Percentiles rank a stretch among this genome's conserved stretches.
These are phyloP conservation scores for Araneus ventricosus DNA, from an alignment of 1,140 invertebrate species.

Conservation along the genomic window DNA sequence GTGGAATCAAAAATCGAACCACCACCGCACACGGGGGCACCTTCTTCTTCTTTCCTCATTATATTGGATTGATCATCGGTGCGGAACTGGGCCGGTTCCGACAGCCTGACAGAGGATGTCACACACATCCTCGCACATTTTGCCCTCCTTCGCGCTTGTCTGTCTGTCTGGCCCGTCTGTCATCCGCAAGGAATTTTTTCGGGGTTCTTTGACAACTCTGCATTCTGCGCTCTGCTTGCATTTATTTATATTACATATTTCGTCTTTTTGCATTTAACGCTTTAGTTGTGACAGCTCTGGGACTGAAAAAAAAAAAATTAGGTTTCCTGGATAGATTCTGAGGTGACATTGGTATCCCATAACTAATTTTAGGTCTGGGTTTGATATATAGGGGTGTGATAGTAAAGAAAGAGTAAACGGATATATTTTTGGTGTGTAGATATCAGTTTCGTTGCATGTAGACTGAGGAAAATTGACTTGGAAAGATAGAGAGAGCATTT, in stretches of 20 bases:
- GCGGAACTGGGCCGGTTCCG: slow-evolving; percentile 39
- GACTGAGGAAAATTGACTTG: too few relatives aligned
- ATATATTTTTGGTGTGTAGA: neutral
- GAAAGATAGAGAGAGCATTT: too few relatives aligned
- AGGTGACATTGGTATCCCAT: neutral
- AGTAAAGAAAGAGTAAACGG: too few relatives aligned
- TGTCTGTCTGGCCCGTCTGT: slow-evolving; percentile 32
- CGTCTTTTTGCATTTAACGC: slow-evolving; percentile 31
- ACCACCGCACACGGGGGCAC: neutral
- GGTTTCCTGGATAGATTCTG: neutral
- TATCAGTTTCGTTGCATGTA: too few relatives aligned
- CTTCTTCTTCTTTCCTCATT: slow-evolving; percentile 51
- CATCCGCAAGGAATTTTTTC: neutral
- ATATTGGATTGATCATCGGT: slow-evolving; percentile 62
- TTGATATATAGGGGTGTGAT: neutral
- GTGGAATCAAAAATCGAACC: slow-evolving; percentile 11
- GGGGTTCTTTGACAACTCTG: neutral
- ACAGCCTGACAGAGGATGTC: slow-evolving; percentile 60
- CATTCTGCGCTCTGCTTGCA: neutral
- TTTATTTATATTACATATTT: slow-evolving; percentile 43
- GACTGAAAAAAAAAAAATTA: neutral
- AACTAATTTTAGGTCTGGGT: neutral
- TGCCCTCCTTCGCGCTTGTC: slow-evolving; percentile 31
- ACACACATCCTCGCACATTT: slow-evolving; percentile 40
- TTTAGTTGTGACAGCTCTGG: slow-evolving; percentile 24